Evolutionary conservation across 1,140 invertebrate genomes (phyloP), one percentile per base, ranked within the genome.

Genomic region (Homalodisca vitripennis): DNA sequence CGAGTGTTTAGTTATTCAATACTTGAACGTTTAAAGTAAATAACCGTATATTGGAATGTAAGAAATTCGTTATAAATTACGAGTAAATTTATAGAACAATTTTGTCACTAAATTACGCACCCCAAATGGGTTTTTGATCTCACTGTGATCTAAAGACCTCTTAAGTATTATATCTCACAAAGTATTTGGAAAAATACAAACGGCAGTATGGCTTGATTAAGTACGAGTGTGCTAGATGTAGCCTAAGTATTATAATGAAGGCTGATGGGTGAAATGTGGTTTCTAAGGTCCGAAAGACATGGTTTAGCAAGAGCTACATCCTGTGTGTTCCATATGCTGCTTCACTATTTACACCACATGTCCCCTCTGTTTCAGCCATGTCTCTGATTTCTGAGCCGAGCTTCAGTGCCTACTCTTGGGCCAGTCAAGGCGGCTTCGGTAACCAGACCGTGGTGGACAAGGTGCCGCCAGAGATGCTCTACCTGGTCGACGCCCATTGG

Each of bases 361-460:
- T 24, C 22, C 6, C 6, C 6, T 53, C 48, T 53, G 48, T 63
- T 46, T 3, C 57, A 69, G 68, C 68, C 68, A 69, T 69, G 68
- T 62, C 68, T 69, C 55, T 69, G 68, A 63, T 69, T 63, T 64
- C 68, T 69, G 68, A 69, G 24, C 68, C 68, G 34, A 51, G 34
- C 46, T 69, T 64, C 68, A 69, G 60, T 48, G 68, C 68, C 68
- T 69, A 69, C 47, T 60, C 55, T 29, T 69, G 68, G 68, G 41
- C 53, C 41, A 47, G 68, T 47, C 57, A 48, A 64, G 68, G 68
- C 32, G 71, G 73, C 31, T 82, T 80, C 51, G 81, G 81, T 53
- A 92, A 92, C 77, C 78, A 86, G 47, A 90, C 89, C 24, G 87
- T 91, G 60, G 88, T 88, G n/a, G 90, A 91, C 78, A 88, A 83